Percentiles rank a stretch among this genome's conserved stretches.
phyloP scores from a whole-genome alignment of 2,113 vertebrate genomes.

The Apteryx mantelli region DNA sequence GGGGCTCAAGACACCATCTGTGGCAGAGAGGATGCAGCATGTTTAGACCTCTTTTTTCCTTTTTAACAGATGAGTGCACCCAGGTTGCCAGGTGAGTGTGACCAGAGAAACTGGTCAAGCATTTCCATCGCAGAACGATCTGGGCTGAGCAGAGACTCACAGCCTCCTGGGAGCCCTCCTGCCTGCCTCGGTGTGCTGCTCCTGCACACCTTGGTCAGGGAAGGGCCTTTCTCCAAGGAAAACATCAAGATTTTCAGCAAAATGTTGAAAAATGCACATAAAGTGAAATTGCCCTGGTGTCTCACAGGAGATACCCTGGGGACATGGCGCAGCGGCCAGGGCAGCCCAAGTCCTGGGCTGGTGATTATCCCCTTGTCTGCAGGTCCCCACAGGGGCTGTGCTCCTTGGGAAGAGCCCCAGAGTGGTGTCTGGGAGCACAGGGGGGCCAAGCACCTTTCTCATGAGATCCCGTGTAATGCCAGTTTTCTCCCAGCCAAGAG shows the following conservation, averaged over 20 bases:
- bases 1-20: neutral
- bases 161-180: rapidly evolving
- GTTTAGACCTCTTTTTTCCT: neutral
- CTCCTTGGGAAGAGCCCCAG: neutral
- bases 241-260: neutral
- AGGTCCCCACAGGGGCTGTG: neutral
- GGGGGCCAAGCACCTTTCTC: neutral
- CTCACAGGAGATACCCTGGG: neutral
- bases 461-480: neutral
- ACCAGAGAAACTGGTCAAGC: neutral
- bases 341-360: neutral
- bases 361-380: neutral
- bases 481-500: neutral
- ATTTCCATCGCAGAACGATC: neutral
- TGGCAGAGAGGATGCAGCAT: neutral
- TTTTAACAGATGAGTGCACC: conserved; percentile 2
- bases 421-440: neutral
- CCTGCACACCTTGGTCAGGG: neutral
- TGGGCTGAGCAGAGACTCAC: neutral
- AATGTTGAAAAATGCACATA: neutral
- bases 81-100: neutral
- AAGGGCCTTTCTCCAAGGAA: neutral
- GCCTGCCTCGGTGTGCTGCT: rapidly evolving
- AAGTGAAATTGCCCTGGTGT: neutral
- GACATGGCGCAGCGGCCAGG: neutral